phyloP scores from a whole-genome alignment of 2,797 vertebrate genomes.

The Yasuhikotakia modesta region DNA sequence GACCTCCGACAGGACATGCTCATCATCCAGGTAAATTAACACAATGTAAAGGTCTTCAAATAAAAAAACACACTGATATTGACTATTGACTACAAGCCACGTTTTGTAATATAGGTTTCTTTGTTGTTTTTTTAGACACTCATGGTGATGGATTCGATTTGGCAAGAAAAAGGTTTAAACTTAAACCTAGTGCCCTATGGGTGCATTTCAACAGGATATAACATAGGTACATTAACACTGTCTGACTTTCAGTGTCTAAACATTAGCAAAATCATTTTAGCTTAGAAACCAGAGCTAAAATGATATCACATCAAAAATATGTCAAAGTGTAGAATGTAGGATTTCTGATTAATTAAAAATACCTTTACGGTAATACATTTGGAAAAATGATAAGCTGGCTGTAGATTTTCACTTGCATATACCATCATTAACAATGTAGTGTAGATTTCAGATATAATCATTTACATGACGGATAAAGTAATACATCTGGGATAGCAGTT shows the following conservation, averaged over 20 bases:
- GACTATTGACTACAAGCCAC: neutral
- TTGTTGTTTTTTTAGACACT: slow-evolving; percentile 68
- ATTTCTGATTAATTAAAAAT: no score
- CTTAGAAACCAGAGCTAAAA: neutral
- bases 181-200: slow-evolving; percentile 80
- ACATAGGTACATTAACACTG: slow-evolving; percentile 70
- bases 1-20: slow-evolving; percentile 85
- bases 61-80: neutral
- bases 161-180: slow-evolving; percentile 80
- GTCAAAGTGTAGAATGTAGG: no score
- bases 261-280: neutral
- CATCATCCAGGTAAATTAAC: slow-evolving; percentile 73
- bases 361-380: no score
- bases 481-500: neutral
- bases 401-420: no score
- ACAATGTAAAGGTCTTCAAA: neutral
- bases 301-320: no score
- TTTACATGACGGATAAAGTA: neutral
- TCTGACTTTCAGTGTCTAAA: neutral
- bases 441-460: no score
- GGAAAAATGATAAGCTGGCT: neutral
- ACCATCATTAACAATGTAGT: no score
- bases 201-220: slow-evolving; percentile 81
- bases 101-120: neutral
- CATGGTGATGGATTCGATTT: slow-evolving; percentile 81